phyloP scores from a whole-genome alignment of 2,888 invertebrate species.

The Boloria euphrosyne region DNA sequence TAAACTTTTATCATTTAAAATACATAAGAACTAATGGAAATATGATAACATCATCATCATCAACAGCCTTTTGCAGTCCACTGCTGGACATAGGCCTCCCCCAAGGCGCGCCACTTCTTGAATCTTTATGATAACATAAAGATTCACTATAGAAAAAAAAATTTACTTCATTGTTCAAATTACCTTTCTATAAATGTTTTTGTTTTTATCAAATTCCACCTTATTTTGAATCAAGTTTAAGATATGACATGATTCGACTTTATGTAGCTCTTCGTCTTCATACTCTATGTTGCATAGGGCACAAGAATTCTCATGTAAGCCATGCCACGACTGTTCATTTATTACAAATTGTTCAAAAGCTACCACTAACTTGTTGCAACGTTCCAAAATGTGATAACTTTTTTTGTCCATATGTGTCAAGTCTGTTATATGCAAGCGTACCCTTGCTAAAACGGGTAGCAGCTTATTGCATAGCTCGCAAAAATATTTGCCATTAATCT shows the following conservation, averaged over 20 bases:
- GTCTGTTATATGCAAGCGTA: slow-evolving; percentile 55
- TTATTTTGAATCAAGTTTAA: slow-evolving; percentile 56
- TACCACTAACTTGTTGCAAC: slow-evolving; percentile 45
- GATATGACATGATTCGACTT: slow-evolving; percentile 49
- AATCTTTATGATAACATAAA: too few relatives aligned
- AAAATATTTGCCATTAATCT: slow-evolving; percentile 63
- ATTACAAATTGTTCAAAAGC: slow-evolving; percentile 53
- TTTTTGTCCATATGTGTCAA: slow-evolving; percentile 50
- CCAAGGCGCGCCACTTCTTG: too few relatives aligned
- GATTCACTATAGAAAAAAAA: too few relatives aligned
- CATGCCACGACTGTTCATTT: slow-evolving; percentile 58
- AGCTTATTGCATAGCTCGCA: slow-evolving; percentile 60
- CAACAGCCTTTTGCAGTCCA: too few relatives aligned
- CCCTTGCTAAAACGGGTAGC: slow-evolving; percentile 52
- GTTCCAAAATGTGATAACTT: slow-evolving; percentile 42
- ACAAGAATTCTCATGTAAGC: slow-evolving; percentile 56
- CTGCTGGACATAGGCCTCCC: too few relatives aligned
- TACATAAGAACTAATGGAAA: too few relatives aligned
- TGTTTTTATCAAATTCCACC: slow-evolving; percentile 48
- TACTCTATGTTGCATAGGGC: slow-evolving; percentile 58
- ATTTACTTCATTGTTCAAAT: slow-evolving; percentile 17
- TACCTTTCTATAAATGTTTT: slow-evolving; percentile 56
- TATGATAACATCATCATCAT: too few relatives aligned
- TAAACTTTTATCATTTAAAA: too few relatives aligned
- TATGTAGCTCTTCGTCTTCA: slow-evolving; percentile 52